Base-by-base conservation (phyloP, 2,888 invertebrate genomes). In the Polydrusus cervinus region DNA sequence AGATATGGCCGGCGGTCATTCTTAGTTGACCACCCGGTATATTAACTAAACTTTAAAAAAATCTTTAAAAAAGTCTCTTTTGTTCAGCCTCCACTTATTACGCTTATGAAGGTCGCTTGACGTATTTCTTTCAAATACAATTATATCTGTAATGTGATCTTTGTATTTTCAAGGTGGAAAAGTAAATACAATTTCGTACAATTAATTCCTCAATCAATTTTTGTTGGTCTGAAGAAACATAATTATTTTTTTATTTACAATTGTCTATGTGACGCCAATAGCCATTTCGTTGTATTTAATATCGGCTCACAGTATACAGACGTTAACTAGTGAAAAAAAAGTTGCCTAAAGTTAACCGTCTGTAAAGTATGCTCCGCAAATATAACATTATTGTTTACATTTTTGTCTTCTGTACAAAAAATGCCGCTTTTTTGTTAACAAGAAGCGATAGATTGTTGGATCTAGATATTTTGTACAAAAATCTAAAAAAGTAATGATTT, bases 121-220 rank as follows among this genome's bases (percentile, higher is more conserved):
- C 45, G 43, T 30, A 45, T 20, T 57, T n/a, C n/a, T 70, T 70
- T 61, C 38, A 61, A 61, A 60, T 14, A 47, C 30, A 61, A 60
- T 57, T 38, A 60, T 43, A 70, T 70, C 69, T 14, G 25, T 70
- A 61, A 61, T 70, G 18, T 51, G 69, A 70, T 70, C 69, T 70
- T 34, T 70, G 49, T 45, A 13, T 25, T 60, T 47, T 49, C 61
- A 70, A 70, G 69, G 69, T 61, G 18, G n/a, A 57, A 49, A 61
- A 38, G 61, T 49, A 45, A 70, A 70, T 47, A 16, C 16, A 16
- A 47, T 16, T 47, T 1, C 47, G 47, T 47, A 47, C 47, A 47
- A 47, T 47, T n/a, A 47, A 47, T 47, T n/a, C 47, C 47, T 16
- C 16, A 47, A 47, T 47, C 47, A 47, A 47, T 47, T 20, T 14